Base-by-base conservation (phyloP, 2,113 vertebrate genomes). In the Myodes glareolus region DNA sequence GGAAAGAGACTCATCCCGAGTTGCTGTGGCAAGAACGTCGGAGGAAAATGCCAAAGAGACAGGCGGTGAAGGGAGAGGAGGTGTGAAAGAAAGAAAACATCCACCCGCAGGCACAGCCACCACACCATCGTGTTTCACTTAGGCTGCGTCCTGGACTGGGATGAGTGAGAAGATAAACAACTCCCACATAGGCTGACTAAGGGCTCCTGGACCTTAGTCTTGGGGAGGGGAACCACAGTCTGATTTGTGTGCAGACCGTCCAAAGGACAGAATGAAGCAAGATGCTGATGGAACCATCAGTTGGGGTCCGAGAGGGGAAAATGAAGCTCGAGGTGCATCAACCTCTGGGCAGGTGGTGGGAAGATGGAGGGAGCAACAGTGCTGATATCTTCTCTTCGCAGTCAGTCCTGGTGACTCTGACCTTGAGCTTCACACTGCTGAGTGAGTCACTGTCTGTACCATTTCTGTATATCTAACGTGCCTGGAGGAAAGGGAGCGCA, bases 1-100 rank as follows among this genome's bases (percentile, higher is more conserved):
- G 52, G 52, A 92, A 93, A 81, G 47, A 92, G 75, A 95, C 58
- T 58, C 50, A 9, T 19, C 82, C 67, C 90, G 88, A 96, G n/a
- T 80, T 95, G 58, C 85, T 84, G 25, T 67, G 86, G 96, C 82
- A 92, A 68, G 86, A 76, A 67, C 90, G 72, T 27, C 19, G 42
- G 67, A 94, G 52, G 36, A 80, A 90, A 95, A 96, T 95, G 91
- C 91, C 97, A 96, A 80, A 89, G 91, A 91, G 88, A 84, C 72
- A 91, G 89, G 89, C 85, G 27, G 67, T 70, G 61, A 93, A 95
- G 91, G 84, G 80, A 55, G 86, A 91, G 88, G 97, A 96, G 96
- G 96, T 96, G 96, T 97, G 95, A 96, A 91, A 45, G 95, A 95
- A 92, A 93, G 96, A 94, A 97, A 96, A 94, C 89, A 90, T 73